Evolutionary conservation across 2,113 vertebrate species (phyloP).

Genomic region (Mormoops blainvillei): DNA sequence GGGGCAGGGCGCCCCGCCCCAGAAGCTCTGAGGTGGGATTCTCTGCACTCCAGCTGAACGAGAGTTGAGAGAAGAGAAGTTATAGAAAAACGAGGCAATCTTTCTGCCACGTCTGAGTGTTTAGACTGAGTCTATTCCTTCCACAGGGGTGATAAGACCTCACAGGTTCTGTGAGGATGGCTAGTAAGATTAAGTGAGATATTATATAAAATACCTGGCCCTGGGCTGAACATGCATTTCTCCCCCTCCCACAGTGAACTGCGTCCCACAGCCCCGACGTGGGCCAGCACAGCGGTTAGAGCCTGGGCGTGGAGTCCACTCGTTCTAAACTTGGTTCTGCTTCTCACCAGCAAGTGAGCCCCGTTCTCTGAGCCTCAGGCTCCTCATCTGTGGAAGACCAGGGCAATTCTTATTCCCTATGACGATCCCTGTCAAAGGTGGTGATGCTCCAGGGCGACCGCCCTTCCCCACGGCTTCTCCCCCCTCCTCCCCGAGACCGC

Average conservation of each 20-base stretch:
- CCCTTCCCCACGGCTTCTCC: neutral
- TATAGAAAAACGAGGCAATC: neutral
- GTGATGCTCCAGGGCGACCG: accelerated
- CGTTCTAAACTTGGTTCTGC: neutral
- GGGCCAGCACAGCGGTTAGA: neutral
- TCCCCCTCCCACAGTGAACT: neutral
- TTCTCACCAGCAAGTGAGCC: neutral
- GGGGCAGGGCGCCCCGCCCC: neutral
- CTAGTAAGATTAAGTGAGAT: neutral
- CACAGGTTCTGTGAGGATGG: neutral
- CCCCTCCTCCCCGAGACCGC: accelerated
- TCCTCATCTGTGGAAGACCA: neutral
- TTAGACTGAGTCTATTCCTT: neutral
- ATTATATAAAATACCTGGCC: neutral
- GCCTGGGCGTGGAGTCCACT: neutral
- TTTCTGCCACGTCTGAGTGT: neutral
- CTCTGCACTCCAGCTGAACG: neutral
- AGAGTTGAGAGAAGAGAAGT: neutral
- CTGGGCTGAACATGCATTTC: neutral
- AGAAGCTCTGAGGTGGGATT: neutral
- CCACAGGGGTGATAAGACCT: neutral
- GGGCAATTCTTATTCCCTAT: neutral
- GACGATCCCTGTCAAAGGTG: neutral
- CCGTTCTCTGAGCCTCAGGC: neutral
- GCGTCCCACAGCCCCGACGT: accelerated